Percentiles rank a stretch among this genome's conserved stretches.
Conservation (phyloP, 2,888 invertebrate species). For the Synanthedon formicaeformis region DNA sequence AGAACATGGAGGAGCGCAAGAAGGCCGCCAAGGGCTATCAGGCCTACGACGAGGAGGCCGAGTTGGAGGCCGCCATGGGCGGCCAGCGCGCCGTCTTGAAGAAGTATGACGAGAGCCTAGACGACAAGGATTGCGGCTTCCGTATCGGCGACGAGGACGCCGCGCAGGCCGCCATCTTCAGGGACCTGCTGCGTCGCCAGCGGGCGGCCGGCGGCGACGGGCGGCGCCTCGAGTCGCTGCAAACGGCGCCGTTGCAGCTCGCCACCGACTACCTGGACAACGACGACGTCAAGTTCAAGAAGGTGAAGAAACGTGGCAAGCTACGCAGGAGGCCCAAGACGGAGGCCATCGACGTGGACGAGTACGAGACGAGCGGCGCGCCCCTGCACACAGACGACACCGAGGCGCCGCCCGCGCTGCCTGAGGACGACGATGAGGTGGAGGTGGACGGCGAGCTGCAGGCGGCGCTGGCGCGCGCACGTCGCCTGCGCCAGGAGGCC, state of each 20-base stretch:
- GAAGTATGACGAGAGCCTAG: slow-evolving; percentile 79
- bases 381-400: slow-evolving; percentile 75
- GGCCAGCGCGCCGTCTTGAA: slow-evolving; percentile 77
- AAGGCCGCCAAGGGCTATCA: slow-evolving; percentile 87
- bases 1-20: slow-evolving; percentile 86
- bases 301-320: slow-evolving; percentile 78
- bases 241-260: slow-evolving; percentile 73
- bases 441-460: slow-evolving; percentile 81
- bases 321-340: slow-evolving; percentile 52
- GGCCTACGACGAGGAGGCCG: slow-evolving; percentile 84
- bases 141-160: slow-evolving; percentile 78
- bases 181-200: slow-evolving; percentile 41
- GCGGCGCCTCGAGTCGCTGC: slow-evolving; percentile 81
- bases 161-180: slow-evolving; percentile 64
- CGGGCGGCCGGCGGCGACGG: slow-evolving; percentile 34
- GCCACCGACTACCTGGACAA: slow-evolving; percentile 91
- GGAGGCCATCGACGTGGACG: slow-evolving; percentile 66
- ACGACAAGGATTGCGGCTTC: slow-evolving; percentile 77
- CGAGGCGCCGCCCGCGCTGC: slow-evolving; percentile 39
- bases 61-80: slow-evolving; percentile 77
- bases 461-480: slow-evolving; percentile 78
- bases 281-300: slow-evolving; percentile 91
- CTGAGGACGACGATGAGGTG: slow-evolving; percentile 69
- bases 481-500: slow-evolving; percentile 72
- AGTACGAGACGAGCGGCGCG: slow-evolving; percentile 41